phyloP scores from a whole-genome alignment of 64 coral and sea anemone genomes.

The Pachyseris speciosa region DNA sequence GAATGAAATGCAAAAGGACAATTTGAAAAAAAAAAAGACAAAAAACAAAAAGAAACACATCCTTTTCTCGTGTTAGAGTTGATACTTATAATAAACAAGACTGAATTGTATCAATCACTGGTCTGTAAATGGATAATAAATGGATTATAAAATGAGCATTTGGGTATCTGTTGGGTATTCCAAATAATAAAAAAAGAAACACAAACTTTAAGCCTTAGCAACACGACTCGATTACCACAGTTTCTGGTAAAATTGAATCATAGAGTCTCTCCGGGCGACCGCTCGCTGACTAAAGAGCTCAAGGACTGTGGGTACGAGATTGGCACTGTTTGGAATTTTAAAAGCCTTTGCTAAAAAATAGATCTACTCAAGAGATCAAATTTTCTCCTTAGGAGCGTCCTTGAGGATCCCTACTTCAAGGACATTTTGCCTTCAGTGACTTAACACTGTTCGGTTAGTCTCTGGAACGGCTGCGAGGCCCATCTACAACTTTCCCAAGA shows the following conservation, averaged over 20 bases:
- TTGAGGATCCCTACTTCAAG: not conserved
- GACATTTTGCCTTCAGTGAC: slow-evolving; percentile 1
- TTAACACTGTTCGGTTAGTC: not conserved
- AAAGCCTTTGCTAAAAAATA: not conserved
- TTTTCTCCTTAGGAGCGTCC: not conserved
- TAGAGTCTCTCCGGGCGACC: not conserved
- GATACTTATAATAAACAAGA: not conserved
- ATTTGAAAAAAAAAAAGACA: not conserved
- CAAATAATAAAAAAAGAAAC: not conserved
- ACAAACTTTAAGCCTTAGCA: not conserved
- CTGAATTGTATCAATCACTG: not conserved
- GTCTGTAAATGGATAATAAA: slow-evolving; percentile 6
- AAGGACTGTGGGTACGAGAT: not conserved
- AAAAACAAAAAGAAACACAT: not conserved
- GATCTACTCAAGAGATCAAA: slow-evolving; percentile 12
- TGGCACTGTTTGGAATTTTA: not conserved
- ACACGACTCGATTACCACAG: not conserved
- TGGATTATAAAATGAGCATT: slow-evolving; percentile 1
- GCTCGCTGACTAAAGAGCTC: not conserved
- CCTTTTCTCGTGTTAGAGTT: not conserved
- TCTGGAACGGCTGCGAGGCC: not conserved
- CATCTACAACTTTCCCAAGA: not conserved
- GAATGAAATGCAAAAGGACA: not conserved
- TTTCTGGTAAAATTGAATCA: not conserved
- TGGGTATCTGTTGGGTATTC: not conserved